These are phyloP conservation scores for Glareola pratincola DNA, from an alignment of 2,113 vertebrate species.

Conservation along the genomic window DNA sequence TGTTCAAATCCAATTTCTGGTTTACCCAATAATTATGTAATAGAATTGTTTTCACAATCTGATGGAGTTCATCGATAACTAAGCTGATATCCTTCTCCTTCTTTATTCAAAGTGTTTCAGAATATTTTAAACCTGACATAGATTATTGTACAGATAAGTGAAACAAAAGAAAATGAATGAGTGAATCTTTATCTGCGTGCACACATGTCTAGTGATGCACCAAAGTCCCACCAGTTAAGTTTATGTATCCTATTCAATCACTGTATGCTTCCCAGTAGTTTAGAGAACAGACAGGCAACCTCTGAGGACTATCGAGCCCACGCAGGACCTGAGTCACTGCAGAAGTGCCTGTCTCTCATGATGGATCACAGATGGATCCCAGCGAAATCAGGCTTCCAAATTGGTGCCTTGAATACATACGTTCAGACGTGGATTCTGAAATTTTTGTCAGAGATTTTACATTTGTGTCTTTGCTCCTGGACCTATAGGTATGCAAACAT, in stretches of 20 bases:
- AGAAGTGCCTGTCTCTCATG: neutral
- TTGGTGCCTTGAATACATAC: fast-evolving
- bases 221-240: neutral
- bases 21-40: neutral
- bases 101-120: neutral
- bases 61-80: neutral
- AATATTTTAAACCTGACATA: neutral
- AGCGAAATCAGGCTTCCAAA: neutral
- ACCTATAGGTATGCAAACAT: neutral
- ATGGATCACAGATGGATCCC: neutral
- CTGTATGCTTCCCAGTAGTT: neutral
- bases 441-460: neutral
- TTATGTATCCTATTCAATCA: neutral
- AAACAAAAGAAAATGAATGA: neutral
- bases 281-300: neutral
- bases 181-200: neutral
- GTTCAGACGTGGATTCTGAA: neutral
- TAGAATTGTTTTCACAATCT: neutral
- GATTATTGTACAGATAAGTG: neutral
- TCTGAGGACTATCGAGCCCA: neutral
- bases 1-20: neutral
- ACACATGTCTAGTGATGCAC: neutral
- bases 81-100: neutral
- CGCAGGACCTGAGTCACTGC: neutral
- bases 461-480: neutral